These are phyloP conservation scores for Creontiades dilutus DNA, from an alignment of 2,888 invertebrate genomes.

Conservation along the genomic window DNA sequence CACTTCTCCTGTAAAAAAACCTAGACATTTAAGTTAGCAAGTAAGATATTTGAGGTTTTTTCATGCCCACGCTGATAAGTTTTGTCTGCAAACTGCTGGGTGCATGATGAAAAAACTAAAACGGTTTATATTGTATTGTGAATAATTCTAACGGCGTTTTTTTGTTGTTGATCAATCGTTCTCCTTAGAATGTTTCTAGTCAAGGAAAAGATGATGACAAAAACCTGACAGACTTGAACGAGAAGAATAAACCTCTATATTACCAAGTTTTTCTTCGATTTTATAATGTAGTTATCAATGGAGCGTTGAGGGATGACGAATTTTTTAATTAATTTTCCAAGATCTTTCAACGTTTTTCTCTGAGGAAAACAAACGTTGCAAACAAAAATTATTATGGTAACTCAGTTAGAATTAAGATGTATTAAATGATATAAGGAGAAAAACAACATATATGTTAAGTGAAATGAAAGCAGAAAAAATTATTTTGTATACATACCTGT, in stretches of 20 bases:
- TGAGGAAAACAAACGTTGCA: neutral
- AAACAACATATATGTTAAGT: conserved; percentile 66
- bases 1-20: conserved; percentile 53
- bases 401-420: conserved; percentile 64
- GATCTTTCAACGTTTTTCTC: conserved; percentile 40
- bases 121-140: no score
- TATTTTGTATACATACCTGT: conserved; percentile 72
- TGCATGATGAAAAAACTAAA: neutral
- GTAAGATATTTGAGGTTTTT: conserved; percentile 40
- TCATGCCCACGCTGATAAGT: neutral
- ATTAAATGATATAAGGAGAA: conserved; percentile 57
- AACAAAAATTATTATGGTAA: conserved; percentile 20
- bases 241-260: conserved; percentile 47
- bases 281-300: neutral
- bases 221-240: conserved; percentile 1
- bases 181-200: conserved; percentile 65
- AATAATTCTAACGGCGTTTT: conserved; percentile 34
- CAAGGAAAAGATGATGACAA: conserved; percentile 48
- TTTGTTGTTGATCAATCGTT: conserved; percentile 50
- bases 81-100: neutral
- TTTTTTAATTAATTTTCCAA: neutral
- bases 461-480: conserved; percentile 69
- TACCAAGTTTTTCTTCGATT: conserved; percentile 46
- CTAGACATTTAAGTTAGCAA: conserved; percentile 20
- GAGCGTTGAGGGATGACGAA: conserved; percentile 16